Conservation (phyloP, 2,888 invertebrate species). For the Aporophyla lueneburgensis region DNA sequence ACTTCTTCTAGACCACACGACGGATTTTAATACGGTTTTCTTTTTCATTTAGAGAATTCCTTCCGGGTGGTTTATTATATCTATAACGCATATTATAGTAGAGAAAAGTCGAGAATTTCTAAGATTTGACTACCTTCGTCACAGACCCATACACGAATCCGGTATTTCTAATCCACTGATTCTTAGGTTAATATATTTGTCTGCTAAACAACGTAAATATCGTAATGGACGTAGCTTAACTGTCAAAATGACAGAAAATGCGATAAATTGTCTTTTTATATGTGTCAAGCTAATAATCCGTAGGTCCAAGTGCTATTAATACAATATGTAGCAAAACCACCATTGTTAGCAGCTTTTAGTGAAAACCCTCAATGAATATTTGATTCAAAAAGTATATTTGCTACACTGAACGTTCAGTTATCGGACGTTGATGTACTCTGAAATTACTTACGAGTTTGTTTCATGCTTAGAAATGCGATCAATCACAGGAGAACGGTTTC, state of each 20-base stretch:
- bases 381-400: constrained; percentile 16
- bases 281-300: not conserved
- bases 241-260: not conserved
- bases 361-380: not conserved
- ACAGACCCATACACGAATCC: too few species aligned
- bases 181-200: not conserved
- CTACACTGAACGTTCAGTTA: constrained; percentile 38
- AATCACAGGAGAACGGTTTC: constrained; percentile 54
- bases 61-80: too few species aligned
- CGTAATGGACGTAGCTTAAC: not conserved
- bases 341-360: not conserved
- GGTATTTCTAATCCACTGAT: not conserved
- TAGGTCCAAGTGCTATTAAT: not conserved
- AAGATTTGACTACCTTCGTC: too few species aligned
- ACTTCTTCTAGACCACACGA: too few species aligned
- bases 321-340: not conserved
- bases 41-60: too few species aligned
- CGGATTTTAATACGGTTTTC: too few species aligned
- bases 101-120: too few species aligned
- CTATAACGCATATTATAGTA: too few species aligned
- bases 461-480: constrained; percentile 68
- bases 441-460: constrained; percentile 52
- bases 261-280: not conserved
- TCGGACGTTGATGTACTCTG: constrained; percentile 48
- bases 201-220: not conserved